Conservation (phyloP, 2,888 invertebrate species). For the Eupelmus urozonus region DNA sequence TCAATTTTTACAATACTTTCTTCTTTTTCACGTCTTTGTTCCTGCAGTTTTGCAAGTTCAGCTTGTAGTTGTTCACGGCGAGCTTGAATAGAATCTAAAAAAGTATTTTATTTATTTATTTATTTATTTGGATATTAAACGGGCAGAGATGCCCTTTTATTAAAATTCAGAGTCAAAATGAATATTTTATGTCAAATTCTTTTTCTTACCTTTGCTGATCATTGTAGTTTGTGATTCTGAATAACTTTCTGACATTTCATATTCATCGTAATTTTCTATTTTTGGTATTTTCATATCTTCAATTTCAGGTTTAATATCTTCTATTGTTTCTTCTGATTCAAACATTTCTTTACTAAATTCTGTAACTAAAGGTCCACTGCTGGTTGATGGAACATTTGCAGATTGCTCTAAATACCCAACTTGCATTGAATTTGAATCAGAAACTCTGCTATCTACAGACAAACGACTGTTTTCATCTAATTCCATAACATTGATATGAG, state of each 20-base stretch:
- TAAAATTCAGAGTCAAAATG: constrained; percentile 37
- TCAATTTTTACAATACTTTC: constrained; percentile 91
- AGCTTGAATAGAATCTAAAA: constrained; percentile 78
- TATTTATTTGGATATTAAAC: constrained; percentile 1
- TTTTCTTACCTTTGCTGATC: constrained; percentile 57
- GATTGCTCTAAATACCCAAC: constrained; percentile 71
- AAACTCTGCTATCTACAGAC: constrained; percentile 85
- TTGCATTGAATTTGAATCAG: constrained; percentile 83
- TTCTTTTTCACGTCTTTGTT: constrained; percentile 87
- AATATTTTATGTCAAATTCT: constrained; percentile 9
- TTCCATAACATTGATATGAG: constrained; percentile 85
- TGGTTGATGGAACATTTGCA: constrained; percentile 61
- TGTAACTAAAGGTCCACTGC: constrained; percentile 78
- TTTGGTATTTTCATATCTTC: constrained; percentile 61
- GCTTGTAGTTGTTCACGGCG: constrained; percentile 85
- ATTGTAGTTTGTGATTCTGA: constrained; percentile 56
- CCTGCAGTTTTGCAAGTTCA: constrained; percentile 87
- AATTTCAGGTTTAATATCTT: constrained; percentile 67
- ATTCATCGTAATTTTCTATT: constrained; percentile 55
- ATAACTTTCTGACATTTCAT: constrained; percentile 50
- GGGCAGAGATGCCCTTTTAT: too few species aligned
- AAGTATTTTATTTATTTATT: not conserved
- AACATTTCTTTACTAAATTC: constrained; percentile 83
- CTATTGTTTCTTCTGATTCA: constrained; percentile 67
- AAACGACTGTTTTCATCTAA: constrained; percentile 88